These are phyloP conservation scores for Sebastes minor DNA, from an alignment of 2,797 vertebrate species.

Conservation along the genomic window DNA sequence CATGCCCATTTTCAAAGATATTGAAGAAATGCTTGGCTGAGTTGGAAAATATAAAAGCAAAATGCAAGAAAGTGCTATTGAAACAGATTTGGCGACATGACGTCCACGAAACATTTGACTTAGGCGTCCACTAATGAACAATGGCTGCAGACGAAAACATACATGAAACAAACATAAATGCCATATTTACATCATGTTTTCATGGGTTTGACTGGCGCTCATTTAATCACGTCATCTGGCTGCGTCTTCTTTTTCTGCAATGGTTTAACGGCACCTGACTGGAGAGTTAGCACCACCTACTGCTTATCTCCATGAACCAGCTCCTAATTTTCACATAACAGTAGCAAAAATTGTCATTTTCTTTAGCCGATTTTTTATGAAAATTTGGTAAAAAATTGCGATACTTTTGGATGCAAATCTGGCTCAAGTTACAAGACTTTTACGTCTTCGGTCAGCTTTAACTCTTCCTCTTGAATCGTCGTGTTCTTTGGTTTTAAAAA, in stretches of 20 bases:
- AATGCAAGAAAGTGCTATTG: not conserved
- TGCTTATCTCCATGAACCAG: not conserved
- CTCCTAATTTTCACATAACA: not conserved
- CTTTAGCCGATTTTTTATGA: rapidly evolving
- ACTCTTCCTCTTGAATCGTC: not conserved
- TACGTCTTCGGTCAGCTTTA: not conserved
- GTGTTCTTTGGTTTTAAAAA: not conserved
- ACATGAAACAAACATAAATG: not conserved
- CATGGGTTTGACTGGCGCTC: no score
- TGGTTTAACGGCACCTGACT: no score
- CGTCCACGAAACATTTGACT: not conserved
- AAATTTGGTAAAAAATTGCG: not conserved
- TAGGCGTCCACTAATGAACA: not conserved
- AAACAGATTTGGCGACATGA: rapidly evolving
- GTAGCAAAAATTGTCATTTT: not conserved
- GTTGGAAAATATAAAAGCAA: not conserved
- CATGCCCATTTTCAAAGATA: not conserved
- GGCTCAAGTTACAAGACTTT: not conserved
- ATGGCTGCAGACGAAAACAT: not conserved
- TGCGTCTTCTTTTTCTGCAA: not conserved
- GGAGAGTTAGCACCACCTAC: not conserved
- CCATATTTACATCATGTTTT: not conserved
- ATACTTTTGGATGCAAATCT: not conserved
- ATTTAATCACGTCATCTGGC: not conserved
- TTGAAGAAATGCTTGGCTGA: not conserved